Evolutionary conservation across 2,888 invertebrate genomes (phyloP), one percentile per base, ranked within the genome.

Genomic region (Fragum fragum): DNA sequence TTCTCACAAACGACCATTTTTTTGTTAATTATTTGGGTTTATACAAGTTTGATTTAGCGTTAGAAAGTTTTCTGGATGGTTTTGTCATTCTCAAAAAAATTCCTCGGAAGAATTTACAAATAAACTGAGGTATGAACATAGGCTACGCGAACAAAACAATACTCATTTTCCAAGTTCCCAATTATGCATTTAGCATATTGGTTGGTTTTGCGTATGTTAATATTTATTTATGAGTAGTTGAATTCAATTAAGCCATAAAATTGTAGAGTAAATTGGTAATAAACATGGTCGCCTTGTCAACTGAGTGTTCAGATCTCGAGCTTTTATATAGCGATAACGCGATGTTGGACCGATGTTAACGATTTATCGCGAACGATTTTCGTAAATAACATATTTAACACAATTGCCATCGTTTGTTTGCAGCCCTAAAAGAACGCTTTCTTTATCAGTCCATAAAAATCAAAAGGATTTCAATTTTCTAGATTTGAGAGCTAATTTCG

Each of bases 401-500:
- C 73, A 73, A 70, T 70, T 73, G 68, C 74, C 66, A 71, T 73
- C 70, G 53, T 74, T 73, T 74, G 73, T 81, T 73, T 59, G 68
- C 47, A 66, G 36, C 72, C 70, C 73, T 74, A 76, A 79, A 73
- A 68, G 76, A 61, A 82, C 75, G 75, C 57, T 42, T 61, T 71
- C 74, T 78, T 84, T 84, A 84, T 84, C 84, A 39, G 26, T 26
- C 59, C 73, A 79, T 63, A 75, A 79, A 81, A 81, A 81, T 81
- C 84, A 76, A 72, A 73, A 76, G 76, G 76, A 76, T 84, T 84
- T 81, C 84, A 84, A 81, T 84, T 81, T 84, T 79, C 81, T 61
- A 74, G 78, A 75, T 84, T 81, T 84, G 57, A 76, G 70, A 63
- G 78, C 76, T 84, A 79, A 81, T 76, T 81, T 79, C 76, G 73